Conservation (phyloP, 2,888 invertebrate genomes). For the Smittia aterrima region DNA sequence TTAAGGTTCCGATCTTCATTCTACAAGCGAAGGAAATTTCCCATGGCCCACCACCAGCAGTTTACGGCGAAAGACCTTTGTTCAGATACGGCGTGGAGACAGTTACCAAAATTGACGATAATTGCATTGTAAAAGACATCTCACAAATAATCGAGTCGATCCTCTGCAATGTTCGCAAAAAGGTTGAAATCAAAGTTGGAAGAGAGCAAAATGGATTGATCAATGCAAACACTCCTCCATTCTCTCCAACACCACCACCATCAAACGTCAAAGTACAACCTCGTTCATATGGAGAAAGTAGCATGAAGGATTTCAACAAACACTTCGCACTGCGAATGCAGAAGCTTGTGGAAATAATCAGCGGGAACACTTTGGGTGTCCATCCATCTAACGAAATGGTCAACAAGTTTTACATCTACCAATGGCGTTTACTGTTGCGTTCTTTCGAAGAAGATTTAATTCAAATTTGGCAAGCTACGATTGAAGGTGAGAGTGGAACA, state of each 20-base stretch:
- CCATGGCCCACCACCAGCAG: neutral
- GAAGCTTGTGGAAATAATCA: neutral
- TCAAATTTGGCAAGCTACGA: slow-evolving; percentile 20
- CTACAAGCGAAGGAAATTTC: neutral
- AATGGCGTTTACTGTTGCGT: slow-evolving; percentile 5
- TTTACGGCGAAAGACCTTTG: no score
- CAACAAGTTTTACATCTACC: slow-evolving; percentile 34
- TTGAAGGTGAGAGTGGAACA: neutral
- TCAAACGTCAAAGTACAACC: no score
- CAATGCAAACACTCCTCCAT: no score
- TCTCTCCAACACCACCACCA: no score
- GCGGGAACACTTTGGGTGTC: neutral
- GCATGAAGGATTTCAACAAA: slow-evolving; percentile 33
- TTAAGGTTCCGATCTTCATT: slow-evolving; percentile 16
- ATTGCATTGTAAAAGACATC: neutral
- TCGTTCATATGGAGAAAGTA: no score
- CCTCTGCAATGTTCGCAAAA: slow-evolving; percentile 9
- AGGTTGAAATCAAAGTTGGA: slow-evolving; percentile 6
- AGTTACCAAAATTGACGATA: neutral
- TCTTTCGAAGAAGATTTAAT: slow-evolving; percentile 27
- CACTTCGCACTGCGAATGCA: slow-evolving; percentile 31
- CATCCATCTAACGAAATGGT: neutral
- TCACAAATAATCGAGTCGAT: slow-evolving; percentile 9
- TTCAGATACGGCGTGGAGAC: neutral
- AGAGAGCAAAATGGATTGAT: neutral